Conservation (phyloP, 2,113 vertebrate genomes). For the Tachysurus fulvidraco region DNA sequence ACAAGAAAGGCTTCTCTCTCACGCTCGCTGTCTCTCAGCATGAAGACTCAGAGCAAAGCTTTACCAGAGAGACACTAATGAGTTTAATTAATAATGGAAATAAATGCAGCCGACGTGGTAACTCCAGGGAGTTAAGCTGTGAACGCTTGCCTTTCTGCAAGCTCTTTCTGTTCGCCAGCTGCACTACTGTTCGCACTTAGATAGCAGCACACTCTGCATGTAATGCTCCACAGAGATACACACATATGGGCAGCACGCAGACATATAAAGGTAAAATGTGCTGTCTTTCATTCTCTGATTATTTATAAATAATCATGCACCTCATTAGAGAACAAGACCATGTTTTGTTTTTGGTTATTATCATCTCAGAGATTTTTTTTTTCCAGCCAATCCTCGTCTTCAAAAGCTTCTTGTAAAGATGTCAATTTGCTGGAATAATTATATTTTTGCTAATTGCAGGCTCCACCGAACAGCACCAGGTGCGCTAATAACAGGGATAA, state of each 20-base stretch:
- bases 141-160: slow-evolving; percentile 59
- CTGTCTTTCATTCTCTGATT: slow-evolving; percentile 2
- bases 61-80: slow-evolving; percentile 66
- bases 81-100: slow-evolving; percentile 78
- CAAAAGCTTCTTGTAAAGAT: slow-evolving; percentile 27
- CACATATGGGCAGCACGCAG: slow-evolving; percentile 20
- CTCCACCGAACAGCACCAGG: slow-evolving; percentile 35
- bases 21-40: slow-evolving; percentile 51
- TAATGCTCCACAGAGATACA: slow-evolving; percentile 4
- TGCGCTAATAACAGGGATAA: slow-evolving; percentile 47
- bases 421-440: slow-evolving; percentile 30
- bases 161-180: slow-evolving; percentile 66
- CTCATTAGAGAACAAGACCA: slow-evolving; percentile 16
- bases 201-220: slow-evolving; percentile 42
- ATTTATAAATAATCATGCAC: background rate
- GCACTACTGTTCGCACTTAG: slow-evolving; percentile 54
- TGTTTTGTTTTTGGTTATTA: background rate
- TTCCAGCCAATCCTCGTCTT: slow-evolving; percentile 9
- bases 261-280: slow-evolving; percentile 7
- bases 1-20: slow-evolving; percentile 48
- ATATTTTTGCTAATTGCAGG: slow-evolving; percentile 37
- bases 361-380: background rate
- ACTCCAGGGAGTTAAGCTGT: slow-evolving; percentile 56
- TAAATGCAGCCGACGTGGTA: slow-evolving; percentile 67
- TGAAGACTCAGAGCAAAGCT: slow-evolving; percentile 59